A percentile compares a stretch with the other conserved stretches of the same genome.
Conservation (phyloP, 2,113 vertebrate genomes). For the Tyrannus savana region DNA sequence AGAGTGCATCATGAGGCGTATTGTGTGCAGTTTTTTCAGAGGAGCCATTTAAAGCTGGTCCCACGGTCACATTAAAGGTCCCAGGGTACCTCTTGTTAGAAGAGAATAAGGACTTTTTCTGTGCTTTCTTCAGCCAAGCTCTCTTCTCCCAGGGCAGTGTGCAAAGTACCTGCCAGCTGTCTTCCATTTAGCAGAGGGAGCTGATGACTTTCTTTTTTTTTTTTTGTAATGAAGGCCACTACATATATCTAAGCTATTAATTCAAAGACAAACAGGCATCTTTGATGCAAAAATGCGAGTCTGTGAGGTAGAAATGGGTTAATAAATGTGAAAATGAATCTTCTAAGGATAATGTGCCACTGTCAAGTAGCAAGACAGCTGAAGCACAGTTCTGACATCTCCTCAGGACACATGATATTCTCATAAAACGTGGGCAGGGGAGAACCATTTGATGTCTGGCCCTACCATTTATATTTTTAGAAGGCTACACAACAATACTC, state of each 20-base stretch:
- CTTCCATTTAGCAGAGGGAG: constrained; percentile 11
- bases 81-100: background rate
- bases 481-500: constrained; percentile 47
- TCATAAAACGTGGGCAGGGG: background rate
- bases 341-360: constrained; percentile 26
- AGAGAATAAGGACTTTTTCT: background rate
- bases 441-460: constrained; percentile 53
- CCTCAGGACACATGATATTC: constrained; percentile 22
- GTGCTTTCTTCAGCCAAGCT: background rate
- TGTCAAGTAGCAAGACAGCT: constrained; percentile 25
- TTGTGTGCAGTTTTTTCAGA: background rate
- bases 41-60: background rate
- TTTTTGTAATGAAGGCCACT: background rate
- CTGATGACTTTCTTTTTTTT: background rate
- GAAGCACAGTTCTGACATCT: constrained; percentile 29
- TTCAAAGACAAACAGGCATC: constrained; percentile 26
- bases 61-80: background rate
- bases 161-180: constrained; percentile 37
- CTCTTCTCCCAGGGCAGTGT: background rate
- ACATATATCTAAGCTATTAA: constrained; percentile 20
- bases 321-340: constrained; percentile 49
- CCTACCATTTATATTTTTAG: constrained; percentile 63
- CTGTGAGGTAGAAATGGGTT: constrained; percentile 9
- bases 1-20: background rate
- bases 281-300: constrained; percentile 17